Percentiles rank a stretch among this genome's conserved stretches.
Evolutionary conservation across 2,888 invertebrate genomes (phyloP).

Genomic region (Andrena bicolor): DNA sequence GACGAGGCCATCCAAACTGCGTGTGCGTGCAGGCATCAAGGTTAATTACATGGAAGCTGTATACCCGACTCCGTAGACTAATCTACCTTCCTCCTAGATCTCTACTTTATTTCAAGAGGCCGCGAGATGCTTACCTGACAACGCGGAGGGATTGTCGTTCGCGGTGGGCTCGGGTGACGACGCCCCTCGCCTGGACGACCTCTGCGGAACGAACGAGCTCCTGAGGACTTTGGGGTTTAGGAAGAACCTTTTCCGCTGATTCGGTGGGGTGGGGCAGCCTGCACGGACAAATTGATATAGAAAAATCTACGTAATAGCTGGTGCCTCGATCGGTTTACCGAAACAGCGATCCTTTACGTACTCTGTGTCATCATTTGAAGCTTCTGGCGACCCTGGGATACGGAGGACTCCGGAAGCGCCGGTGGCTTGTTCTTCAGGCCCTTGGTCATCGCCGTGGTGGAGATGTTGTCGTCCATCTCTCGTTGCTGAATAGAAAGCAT

Average conservation of each 20-base stretch:
- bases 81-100: background rate
- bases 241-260: constrained; percentile 92
- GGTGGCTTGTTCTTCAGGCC: constrained; percentile 79
- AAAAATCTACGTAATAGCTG: background rate
- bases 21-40: constrained; percentile 36
- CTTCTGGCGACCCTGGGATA: constrained; percentile 76
- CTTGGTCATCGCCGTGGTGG: constrained; percentile 75
- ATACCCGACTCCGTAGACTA: background rate
- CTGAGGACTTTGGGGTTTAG: constrained; percentile 92
- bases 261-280: constrained; percentile 92
- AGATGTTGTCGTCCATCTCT: constrained; percentile 59
- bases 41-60: constrained; percentile 33
- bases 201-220: constrained; percentile 89
- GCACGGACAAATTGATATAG: background rate
- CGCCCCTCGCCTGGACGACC: constrained; percentile 77
- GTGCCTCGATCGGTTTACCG: background rate
- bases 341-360: constrained; percentile 73
- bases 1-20: constrained; percentile 85
- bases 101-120: no score
- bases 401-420: constrained; percentile 76
- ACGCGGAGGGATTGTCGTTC: constrained; percentile 88
- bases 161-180: constrained; percentile 82
- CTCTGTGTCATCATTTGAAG: constrained; percentile 89
- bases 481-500: constrained; percentile 51
- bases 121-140: constrained; percentile 88